Evolutionary conservation across 2,888 invertebrate species (phyloP), one percentile per base, ranked within the genome.

Genomic region (Sicus ferrugineus): DNA sequence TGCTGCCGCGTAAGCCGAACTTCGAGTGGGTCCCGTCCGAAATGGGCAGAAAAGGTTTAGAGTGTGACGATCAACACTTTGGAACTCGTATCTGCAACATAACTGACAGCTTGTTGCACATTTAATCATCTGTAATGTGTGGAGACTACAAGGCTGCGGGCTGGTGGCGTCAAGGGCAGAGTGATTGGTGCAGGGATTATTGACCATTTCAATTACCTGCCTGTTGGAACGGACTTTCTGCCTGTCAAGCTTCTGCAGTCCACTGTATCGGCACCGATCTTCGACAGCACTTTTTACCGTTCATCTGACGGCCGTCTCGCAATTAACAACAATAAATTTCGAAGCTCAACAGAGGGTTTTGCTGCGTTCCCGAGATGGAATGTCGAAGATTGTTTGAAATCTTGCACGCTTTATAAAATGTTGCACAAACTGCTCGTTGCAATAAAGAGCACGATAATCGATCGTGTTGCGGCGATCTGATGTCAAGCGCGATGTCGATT

Each of bases 241-340:
- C 66, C 67, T 62, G 56, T 52, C 68, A 46, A 31, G 14, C 23
- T 26, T 56, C 9, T 38, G n/a, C 42, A 28, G 28, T 1, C 23
- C 6, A 19, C 6, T 4, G 50, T 19, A 46, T 66, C 46, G 5
- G 19, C 2, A 23, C 61, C 7, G 42, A 21, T 61, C 42, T 3
- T 14, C 34, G 59, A 64, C 70, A 75, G 73, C 68, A 68, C 68
- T 73, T 77, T 79, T 79, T 78, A 78, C 79, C 81, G 77, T 80
- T 80, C 73, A 73, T 76, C 73, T 78, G 77, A 75, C 76, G 82
- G 81, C 81, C 81, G 81, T 81, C 81, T 78, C 79, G 79, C 82
- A 82, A 82, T 82, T 82, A 81, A 80, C 78, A 81, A 78, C 80
- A 80, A 81, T 81, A 79, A 79, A 79, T 80, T 79, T 80, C 48